Evolutionary conservation across 2,888 invertebrate genomes (phyloP).

Genomic region (Cheilosia grossa): DNA sequence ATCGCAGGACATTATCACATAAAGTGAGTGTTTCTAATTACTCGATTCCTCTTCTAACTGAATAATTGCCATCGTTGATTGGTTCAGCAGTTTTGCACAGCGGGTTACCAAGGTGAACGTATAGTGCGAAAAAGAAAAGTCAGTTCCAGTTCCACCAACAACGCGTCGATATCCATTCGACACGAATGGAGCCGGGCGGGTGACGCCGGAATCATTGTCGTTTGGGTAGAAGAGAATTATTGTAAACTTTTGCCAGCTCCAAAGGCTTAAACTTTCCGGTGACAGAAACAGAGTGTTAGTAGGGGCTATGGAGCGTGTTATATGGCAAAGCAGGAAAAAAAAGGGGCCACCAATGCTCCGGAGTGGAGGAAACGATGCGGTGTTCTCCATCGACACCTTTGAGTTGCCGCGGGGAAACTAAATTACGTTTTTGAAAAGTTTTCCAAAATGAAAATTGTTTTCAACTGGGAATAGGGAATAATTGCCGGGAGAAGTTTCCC

Average conservation of each 20-base stretch:
- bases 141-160: too few species aligned
- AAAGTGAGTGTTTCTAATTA: conserved; percentile 63
- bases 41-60: conserved; percentile 64
- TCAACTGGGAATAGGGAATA: conserved; percentile 74
- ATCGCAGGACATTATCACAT: conserved; percentile 55
- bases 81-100: conserved; percentile 56
- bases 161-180: background rate
- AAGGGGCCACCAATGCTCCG: background rate
- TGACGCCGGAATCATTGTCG: background rate
- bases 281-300: conserved; percentile 65
- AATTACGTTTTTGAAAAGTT: conserved; percentile 73
- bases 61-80: conserved; percentile 72
- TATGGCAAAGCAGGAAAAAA: background rate
- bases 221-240: conserved; percentile 27
- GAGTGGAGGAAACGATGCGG: conserved; percentile 9
- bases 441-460: conserved; percentile 73
- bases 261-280: conserved; percentile 65
- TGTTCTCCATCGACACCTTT: conserved; percentile 68
- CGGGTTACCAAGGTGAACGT: conserved; percentile 9
- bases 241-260: conserved; percentile 59
- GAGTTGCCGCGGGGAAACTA: conserved; percentile 72
- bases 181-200: background rate
- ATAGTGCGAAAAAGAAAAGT: conserved; percentile 4
- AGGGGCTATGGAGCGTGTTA: conserved; percentile 20
- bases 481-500: conserved; percentile 68